Percentiles rank a stretch among this genome's conserved stretches.
Conservation (phyloP, 30 jellyfish, hydroid and myxozoan species). For the Morbakka virulenta region DNA sequence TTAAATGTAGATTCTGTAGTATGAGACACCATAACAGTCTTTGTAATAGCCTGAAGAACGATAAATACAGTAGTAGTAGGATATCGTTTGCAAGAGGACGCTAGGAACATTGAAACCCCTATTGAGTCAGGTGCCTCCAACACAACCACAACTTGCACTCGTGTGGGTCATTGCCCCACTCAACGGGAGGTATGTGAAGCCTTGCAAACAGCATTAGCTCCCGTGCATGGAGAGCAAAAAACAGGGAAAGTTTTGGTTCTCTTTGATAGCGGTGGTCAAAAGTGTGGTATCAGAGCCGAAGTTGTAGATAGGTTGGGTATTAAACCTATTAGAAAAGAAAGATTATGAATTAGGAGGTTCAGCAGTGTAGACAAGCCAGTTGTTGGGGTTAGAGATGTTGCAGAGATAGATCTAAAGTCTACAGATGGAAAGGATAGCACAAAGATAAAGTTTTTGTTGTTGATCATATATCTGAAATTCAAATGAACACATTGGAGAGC, state of each 20-base stretch:
- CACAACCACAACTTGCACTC: no score
- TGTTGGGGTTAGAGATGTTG: no score
- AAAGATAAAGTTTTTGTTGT: slow-evolving; percentile 34
- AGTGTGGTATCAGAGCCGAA: slow-evolving; percentile 15
- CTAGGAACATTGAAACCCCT: no score
- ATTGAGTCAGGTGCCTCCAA: no score
- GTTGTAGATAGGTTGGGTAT: no score
- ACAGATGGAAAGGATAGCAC: neutral
- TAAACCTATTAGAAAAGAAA: slow-evolving; percentile 35
- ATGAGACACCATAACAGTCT: slow-evolving; percentile 36
- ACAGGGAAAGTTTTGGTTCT: slow-evolving; percentile 37
- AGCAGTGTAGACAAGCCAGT: slow-evolving; percentile 11
- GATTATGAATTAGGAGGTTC: slow-evolving; percentile 14
- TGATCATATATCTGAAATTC: slow-evolving; percentile 7
- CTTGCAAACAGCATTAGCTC: slow-evolving; percentile 41
- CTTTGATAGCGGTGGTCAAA: slow-evolving; percentile 37
- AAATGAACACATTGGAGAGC: neutral
- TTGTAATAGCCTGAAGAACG: slow-evolving; percentile 32
- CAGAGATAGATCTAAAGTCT: no score
- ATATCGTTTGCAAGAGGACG: no score
- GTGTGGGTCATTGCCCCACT: no score
- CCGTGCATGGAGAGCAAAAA: slow-evolving; percentile 36
- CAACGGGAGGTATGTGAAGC: no score
- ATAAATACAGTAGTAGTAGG: no score
- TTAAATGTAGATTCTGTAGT: neutral